Percentiles rank a stretch among this genome's conserved stretches.
These are phyloP conservation scores for Microhierax caerulescens DNA, from an alignment of 2,797 vertebrate species.

Conservation along the genomic window DNA sequence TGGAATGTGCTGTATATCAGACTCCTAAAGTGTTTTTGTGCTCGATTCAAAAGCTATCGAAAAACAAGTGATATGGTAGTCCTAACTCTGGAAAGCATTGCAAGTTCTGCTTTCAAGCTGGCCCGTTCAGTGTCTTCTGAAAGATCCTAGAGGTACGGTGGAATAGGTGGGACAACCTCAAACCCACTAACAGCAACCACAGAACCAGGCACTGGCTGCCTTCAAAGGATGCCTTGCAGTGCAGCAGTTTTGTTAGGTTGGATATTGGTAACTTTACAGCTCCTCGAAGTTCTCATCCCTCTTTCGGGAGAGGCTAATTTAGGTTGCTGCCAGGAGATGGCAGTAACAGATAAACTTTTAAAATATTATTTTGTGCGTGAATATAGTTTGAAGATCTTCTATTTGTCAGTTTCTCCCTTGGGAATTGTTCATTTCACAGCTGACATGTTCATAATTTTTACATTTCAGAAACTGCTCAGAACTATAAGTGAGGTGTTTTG, in stretches of 20 bases:
- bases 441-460: background rate
- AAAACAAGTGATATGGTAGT: background rate
- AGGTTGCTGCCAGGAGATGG: slow-evolving; percentile 23
- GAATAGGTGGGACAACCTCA: background rate
- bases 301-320: background rate
- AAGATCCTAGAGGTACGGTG: background rate
- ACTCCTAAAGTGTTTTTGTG: background rate
- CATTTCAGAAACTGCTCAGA: background rate
- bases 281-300: background rate
- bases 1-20: background rate
- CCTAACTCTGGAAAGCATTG: background rate
- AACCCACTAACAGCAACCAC: background rate
- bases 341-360: background rate
- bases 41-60: background rate
- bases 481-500: background rate
- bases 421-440: background rate
- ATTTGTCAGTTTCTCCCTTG: background rate
- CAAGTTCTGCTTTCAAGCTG: background rate
- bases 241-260: background rate
- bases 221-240: background rate
- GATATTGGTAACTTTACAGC: background rate
- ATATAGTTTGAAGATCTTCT: background rate
- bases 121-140: background rate
- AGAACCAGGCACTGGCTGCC: background rate
- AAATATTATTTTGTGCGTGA: background rate